Conservation (phyloP, 2,113 vertebrate genomes). For the Saiga tatarica region DNA sequence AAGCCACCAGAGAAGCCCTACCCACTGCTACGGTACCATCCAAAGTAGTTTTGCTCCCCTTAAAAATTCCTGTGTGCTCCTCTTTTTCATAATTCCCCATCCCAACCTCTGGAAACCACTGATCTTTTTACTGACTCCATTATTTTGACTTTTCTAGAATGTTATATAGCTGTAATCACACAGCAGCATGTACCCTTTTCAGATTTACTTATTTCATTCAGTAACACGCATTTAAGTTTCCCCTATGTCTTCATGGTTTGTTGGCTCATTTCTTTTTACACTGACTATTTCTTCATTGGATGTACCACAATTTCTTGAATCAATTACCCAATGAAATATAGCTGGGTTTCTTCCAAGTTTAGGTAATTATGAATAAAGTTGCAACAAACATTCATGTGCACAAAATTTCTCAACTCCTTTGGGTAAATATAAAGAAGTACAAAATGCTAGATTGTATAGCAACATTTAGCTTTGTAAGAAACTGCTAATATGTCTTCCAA, state of each 20-base stretch:
- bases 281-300: neutral
- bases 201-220: neutral
- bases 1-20: neutral
- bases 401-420: neutral
- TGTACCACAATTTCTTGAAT: neutral
- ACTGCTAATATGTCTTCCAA: neutral
- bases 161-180: neutral
- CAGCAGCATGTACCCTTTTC: neutral
- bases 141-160: neutral
- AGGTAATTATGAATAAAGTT: neutral
- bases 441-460: neutral
- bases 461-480: neutral
- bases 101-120: neutral
- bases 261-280: neutral
- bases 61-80: neutral
- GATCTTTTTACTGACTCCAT: neutral
- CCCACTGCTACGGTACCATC: neutral
- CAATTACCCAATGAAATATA: neutral
- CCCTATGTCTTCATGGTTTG: neutral
- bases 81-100: neutral
- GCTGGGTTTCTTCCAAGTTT: neutral
- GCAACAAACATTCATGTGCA: neutral
- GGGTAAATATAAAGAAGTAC: neutral
- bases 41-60: neutral
- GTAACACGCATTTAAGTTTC: neutral